Percentiles rank a stretch among this genome's conserved stretches.
phyloP scores from a whole-genome alignment of 2,888 invertebrate species.

The Cactoblastis cactorum region DNA sequence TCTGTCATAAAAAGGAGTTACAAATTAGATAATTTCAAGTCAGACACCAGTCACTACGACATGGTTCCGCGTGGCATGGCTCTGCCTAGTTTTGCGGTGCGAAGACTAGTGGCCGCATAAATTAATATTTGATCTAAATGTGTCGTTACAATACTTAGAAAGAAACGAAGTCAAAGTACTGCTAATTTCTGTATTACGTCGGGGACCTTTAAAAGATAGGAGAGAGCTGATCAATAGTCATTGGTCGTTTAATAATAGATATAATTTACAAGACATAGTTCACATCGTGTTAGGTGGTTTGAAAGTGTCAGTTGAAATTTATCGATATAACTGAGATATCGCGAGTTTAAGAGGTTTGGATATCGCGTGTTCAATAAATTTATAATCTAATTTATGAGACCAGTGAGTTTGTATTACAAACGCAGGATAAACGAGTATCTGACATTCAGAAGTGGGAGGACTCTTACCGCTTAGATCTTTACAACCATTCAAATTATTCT shows the following conservation, averaged over 20 bases:
- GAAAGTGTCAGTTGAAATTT: neutral
- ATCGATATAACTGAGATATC: neutral
- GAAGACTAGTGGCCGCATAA: too few relatives aligned
- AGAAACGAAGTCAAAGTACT: too few relatives aligned
- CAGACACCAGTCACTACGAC: too few relatives aligned
- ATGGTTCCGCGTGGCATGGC: too few relatives aligned
- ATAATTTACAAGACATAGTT: neutral
- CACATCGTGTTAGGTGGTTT: neutral
- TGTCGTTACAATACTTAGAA: too few relatives aligned
- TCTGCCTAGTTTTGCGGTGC: too few relatives aligned
- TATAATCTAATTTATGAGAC: neutral
- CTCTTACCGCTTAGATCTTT: too few relatives aligned
- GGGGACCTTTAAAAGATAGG: neutral
- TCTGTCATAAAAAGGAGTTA: too few relatives aligned
- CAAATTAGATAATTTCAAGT: too few relatives aligned
- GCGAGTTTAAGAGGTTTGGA: neutral
- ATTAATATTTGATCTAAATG: too few relatives aligned
- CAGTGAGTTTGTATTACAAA: neutral
- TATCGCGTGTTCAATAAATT: conserved; percentile 1
- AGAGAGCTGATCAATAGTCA: neutral
- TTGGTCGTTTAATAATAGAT: neutral
- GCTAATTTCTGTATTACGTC: too few relatives aligned
- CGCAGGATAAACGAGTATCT: neutral
- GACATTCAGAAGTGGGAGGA: neutral
- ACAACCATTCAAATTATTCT: too few relatives aligned